Conservation (phyloP, 2,113 vertebrate species). For the Eulacestoma nigropectus region DNA sequence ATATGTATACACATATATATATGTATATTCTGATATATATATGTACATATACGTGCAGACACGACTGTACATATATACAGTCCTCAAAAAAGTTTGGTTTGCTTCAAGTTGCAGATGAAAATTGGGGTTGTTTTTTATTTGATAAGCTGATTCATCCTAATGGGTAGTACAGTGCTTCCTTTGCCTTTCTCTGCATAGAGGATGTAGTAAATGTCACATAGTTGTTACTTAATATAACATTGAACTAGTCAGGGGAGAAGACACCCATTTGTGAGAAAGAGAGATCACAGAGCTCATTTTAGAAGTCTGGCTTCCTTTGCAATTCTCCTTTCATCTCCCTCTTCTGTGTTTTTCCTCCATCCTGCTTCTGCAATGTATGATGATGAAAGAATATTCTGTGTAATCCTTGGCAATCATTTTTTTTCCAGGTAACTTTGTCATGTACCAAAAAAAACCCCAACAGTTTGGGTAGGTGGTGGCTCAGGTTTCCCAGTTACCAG, state of each 20-base stretch:
- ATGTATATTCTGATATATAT: background rate
- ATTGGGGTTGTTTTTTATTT: background rate
- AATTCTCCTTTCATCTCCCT: conserved; percentile 58
- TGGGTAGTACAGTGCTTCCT: background rate
- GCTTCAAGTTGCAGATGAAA: background rate
- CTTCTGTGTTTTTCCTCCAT: conserved; percentile 13
- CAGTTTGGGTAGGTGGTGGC: background rate
- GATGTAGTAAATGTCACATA: background rate
- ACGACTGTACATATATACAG: fast-evolving
- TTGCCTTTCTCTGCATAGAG: background rate
- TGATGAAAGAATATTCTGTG: conserved; percentile 58
- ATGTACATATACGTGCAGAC: background rate
- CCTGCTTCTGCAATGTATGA: background rate
- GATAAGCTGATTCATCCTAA: background rate
- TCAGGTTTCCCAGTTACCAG: conserved; percentile 25
- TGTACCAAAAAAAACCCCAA: background rate
- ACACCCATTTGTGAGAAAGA: background rate
- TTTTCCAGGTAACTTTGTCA: background rate
- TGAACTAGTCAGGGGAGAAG: background rate
- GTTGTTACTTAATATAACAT: background rate
- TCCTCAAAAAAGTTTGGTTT: background rate
- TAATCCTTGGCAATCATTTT: background rate
- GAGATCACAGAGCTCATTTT: conserved; percentile 33
- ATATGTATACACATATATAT: fast-evolving
- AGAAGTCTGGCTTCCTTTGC: conserved; percentile 10